phyloP scores from a whole-genome alignment of 2,888 invertebrate species.

The Piscicola geometra region DNA sequence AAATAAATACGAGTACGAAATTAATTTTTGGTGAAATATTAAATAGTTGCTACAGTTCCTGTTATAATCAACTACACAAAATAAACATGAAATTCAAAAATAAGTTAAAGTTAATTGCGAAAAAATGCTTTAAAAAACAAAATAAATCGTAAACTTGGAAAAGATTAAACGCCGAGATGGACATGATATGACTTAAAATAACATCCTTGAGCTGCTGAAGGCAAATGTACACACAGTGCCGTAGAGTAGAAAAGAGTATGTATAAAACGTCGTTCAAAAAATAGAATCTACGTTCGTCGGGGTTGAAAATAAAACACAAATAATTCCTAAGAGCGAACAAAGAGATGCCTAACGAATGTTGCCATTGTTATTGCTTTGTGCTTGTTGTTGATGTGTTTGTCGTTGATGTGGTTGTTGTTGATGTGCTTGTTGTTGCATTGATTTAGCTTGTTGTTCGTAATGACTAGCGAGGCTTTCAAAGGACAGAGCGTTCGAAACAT shows the following conservation, averaged over 20 bases:
- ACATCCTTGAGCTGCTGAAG: neutral
- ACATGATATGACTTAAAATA: neutral
- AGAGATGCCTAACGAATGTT: neutral
- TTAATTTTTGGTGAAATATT: neutral
- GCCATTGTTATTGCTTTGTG: neutral
- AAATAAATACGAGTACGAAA: neutral
- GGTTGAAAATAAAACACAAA: no score
- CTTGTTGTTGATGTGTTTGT: no score
- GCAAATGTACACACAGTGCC: neutral
- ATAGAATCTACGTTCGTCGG: no score
- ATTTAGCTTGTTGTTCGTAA: slow-evolving; percentile 21
- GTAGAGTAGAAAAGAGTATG: neutral
- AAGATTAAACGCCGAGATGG: no score
- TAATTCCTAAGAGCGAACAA: neutral
- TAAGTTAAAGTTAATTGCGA: neutral
- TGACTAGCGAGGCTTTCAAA: slow-evolving; percentile 29
- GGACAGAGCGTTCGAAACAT: slow-evolving; percentile 11
- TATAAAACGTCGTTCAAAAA: no score
- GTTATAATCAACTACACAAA: no score
- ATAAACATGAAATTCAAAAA: neutral
- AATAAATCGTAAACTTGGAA: neutral
- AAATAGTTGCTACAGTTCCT: neutral
- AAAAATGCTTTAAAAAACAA: neutral
- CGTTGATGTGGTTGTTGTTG: no score
- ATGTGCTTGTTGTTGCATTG: no score